A percentile compares a stretch with the other conserved stretches of the same genome.
These are phyloP conservation scores for Tyria jacobaeae DNA, from an alignment of 2,888 invertebrate species.

Conservation along the genomic window DNA sequence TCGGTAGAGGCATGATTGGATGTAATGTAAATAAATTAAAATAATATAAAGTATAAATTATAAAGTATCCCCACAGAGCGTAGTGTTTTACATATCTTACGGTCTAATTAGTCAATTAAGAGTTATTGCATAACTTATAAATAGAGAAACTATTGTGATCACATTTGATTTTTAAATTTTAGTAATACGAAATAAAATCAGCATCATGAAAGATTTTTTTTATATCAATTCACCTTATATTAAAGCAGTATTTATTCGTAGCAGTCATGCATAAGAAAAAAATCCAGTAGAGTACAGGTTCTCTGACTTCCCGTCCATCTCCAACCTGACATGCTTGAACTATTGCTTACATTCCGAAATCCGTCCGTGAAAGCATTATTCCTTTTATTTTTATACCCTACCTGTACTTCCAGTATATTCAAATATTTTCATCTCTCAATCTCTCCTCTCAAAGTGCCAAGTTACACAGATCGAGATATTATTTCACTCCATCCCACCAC, in stretches of 20 bases:
- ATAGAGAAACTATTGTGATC: background rate
- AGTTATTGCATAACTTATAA: background rate
- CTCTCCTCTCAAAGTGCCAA: no score
- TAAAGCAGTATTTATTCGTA: background rate
- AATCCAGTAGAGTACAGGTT: background rate
- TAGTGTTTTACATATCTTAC: background rate
- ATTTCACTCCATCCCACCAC: no score
- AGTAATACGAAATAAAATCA: background rate
- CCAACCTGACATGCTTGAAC: no score
- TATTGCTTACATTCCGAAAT: no score
- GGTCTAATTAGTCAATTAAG: background rate
- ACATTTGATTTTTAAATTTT: background rate
- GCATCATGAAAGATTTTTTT: background rate
- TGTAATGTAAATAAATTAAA: background rate
- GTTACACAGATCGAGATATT: no score
- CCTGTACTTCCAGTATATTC: no score
- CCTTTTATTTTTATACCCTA: no score
- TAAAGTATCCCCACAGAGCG: background rate
- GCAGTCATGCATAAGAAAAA: background rate
- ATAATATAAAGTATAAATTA: background rate
- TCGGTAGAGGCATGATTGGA: background rate
- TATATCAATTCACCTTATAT: no score
- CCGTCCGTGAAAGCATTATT: no score
- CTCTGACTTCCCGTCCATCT: no score
- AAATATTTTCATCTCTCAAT: no score